Percentiles rank a stretch among this genome's conserved stretches.
These are phyloP conservation scores for Drosophila busckii DNA, from an alignment of 1,140 invertebrate species.

Conservation along the genomic window DNA sequence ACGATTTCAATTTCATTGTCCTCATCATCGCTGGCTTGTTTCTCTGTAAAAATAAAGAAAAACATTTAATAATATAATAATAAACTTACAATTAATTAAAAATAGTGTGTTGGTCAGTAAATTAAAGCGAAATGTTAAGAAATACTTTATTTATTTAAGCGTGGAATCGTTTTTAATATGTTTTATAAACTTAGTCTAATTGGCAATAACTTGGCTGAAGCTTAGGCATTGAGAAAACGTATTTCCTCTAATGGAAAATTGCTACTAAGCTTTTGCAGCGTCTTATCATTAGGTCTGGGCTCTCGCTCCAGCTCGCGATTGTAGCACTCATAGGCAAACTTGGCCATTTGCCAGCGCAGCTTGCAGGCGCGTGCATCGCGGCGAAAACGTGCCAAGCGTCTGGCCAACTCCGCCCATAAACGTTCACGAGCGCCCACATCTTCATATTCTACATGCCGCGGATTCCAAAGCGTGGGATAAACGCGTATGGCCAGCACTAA, in stretches of 20 bases:
- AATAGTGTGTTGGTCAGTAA: neutral
- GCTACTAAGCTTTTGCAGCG: constrained; percentile 48
- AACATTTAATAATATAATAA: neutral
- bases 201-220: neutral
- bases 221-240: constrained; percentile 52
- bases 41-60: constrained; percentile 42
- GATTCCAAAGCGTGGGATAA: constrained; percentile 66
- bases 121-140: neutral
- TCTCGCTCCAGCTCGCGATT: constrained; percentile 50
- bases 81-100: neutral
- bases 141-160: constrained; percentile 24
- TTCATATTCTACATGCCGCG: constrained; percentile 51
- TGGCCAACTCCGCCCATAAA: constrained; percentile 56
- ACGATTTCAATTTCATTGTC: constrained; percentile 78
- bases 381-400: constrained; percentile 54
- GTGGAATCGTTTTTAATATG: constrained; percentile 10
- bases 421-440: constrained; percentile 59
- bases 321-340: constrained; percentile 67
- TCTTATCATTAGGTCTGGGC: constrained; percentile 45
- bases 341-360: constrained; percentile 68
- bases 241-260: constrained; percentile 72
- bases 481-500: constrained; percentile 47
- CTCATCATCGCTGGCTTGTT: constrained; percentile 77
- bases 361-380: constrained; percentile 57
- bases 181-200: constrained; percentile 19